These are phyloP conservation scores for Phenganax marumi DNA, from an alignment of 92 coral and sea anemone genomes.

Conservation along the genomic window DNA sequence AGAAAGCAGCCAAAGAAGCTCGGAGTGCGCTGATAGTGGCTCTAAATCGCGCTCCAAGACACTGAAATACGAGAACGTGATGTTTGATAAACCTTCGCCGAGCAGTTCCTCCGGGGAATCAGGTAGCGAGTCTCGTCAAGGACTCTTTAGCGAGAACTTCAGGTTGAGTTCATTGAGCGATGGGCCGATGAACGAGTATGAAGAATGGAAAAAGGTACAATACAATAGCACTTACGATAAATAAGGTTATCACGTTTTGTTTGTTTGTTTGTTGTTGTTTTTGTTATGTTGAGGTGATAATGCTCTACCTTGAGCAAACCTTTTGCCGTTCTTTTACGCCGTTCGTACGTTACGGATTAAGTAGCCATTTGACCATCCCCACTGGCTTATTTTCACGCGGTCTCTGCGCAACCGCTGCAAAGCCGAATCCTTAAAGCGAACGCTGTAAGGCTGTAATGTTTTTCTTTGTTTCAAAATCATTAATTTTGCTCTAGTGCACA, in stretches of 20 bases:
- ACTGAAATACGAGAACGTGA: slow-evolving; percentile 86
- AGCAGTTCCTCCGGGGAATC: slow-evolving; percentile 35
- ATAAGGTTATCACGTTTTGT: not conserved
- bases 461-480: no score
- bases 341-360: no score
- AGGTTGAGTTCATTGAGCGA: slow-evolving; percentile 68
- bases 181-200: slow-evolving; percentile 77
- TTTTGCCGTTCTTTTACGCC: not conserved
- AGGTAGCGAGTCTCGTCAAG: slow-evolving; percentile 26
- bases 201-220: slow-evolving; percentile 91
- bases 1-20: slow-evolving; percentile 44
- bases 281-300: no score
- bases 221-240: no score
- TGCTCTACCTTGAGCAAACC: no score
- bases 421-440: no score
- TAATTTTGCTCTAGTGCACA: no score
- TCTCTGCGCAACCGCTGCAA: no score
- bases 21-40: slow-evolving; percentile 37
- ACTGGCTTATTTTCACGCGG: no score
- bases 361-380: no score
- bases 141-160: slow-evolving; percentile 38
- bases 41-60: slow-evolving; percentile 49
- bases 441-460: no score
- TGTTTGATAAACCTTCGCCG: slow-evolving; percentile 70
- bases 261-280: not conserved